phyloP scores from a whole-genome alignment of 2,113 vertebrate genomes.

The Macaca nemestrina region DNA sequence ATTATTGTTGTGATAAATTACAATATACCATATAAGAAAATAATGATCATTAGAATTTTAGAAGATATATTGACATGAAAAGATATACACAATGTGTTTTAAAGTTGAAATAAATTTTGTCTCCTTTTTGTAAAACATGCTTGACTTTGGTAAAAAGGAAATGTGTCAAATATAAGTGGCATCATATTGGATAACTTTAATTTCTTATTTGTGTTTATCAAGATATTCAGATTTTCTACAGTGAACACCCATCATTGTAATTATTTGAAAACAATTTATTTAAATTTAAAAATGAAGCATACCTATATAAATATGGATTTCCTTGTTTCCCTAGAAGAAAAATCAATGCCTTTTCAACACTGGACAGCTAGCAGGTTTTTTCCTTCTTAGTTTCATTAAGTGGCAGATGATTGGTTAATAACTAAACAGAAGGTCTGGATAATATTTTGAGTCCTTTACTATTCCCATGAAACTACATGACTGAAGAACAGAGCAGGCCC shows the following conservation, averaged over 20 bases:
- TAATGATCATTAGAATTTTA: not conserved
- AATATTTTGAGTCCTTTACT: not conserved
- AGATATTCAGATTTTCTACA: not conserved
- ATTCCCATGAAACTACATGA: not conserved
- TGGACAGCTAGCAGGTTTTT: not conserved
- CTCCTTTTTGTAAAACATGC: not conserved
- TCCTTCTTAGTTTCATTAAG: not conserved
- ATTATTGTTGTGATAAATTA: not conserved
- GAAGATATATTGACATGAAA: not conserved
- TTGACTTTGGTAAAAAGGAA: conserved; percentile 13
- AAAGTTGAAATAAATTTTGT: not conserved
- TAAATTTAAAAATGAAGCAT: not conserved
- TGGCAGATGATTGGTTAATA: not conserved
- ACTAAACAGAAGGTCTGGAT: not conserved
- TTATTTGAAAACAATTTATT: not conserved
- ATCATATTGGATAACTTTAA: not conserved
- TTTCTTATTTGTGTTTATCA: conserved; percentile 24
- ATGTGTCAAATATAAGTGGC: not conserved
- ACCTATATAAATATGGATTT: not conserved
- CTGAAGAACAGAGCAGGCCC: not conserved
- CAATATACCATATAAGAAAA: not conserved
- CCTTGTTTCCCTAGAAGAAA: not conserved
- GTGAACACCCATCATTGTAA: not conserved
- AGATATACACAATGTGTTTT: not conserved
- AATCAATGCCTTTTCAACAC: not conserved